phyloP scores from a whole-genome alignment of 2,797 vertebrate genomes.

The Notolepis coatsorum region DNA sequence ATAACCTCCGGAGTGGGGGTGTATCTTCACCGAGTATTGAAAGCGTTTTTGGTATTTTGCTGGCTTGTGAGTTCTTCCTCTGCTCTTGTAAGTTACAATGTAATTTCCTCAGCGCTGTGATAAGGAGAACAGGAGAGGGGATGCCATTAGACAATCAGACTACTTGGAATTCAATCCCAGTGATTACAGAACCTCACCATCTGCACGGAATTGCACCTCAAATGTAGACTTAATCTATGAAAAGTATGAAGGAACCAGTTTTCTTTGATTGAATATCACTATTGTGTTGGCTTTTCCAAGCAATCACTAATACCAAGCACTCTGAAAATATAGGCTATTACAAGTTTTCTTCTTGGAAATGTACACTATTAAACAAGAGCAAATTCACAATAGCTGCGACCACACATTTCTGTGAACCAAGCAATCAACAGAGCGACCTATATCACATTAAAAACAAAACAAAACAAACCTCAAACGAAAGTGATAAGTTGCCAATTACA shows the following conservation, averaged over 20 bases:
- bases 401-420: no score
- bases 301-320: no score
- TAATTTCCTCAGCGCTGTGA: conserved; percentile 53
- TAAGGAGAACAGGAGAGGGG: conserved; percentile 45
- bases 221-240: conserved; percentile 20
- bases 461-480: no score
- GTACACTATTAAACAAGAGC: no score
- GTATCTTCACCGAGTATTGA: conserved; percentile 25
- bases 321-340: no score
- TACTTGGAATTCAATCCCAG: conserved; percentile 51
- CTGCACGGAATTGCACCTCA: conserved; percentile 12
- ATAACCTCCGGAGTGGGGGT: conserved; percentile 6
- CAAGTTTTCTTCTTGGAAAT: no score
- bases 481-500: no score
- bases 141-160: conserved; percentile 23
- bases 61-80: conserved; percentile 47
- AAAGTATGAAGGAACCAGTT: conserved; percentile 5
- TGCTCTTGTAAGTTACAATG: conserved; percentile 67
- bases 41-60: conserved; percentile 18
- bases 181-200: conserved; percentile 5
- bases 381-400: no score
- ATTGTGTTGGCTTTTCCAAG: no score
- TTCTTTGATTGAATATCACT: no score
- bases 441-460: no score
- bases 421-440: no score